Evolutionary conservation across 1,140 invertebrate genomes (phyloP).

Genomic region (Pseudomyrmex concolor): DNA sequence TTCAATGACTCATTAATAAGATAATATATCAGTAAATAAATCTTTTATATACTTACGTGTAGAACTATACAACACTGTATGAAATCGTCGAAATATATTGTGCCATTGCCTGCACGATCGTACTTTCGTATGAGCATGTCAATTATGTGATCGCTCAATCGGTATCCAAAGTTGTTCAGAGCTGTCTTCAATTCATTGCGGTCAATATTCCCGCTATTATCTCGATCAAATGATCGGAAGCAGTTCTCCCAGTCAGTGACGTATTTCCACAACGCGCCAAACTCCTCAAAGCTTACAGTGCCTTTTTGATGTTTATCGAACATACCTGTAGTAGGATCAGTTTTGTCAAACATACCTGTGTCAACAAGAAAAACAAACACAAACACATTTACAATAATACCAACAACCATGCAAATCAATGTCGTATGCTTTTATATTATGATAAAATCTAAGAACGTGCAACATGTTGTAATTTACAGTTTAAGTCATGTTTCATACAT

Average conservation of each 20-base stretch:
- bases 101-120: conserved; percentile 95
- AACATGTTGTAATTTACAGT: conserved; percentile 16
- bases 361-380: conserved; percentile 70
- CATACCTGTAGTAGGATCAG: conserved; percentile 91
- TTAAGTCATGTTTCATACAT: neutral
- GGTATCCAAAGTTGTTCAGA: conserved; percentile 96
- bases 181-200: conserved; percentile 95
- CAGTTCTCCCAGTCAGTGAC: conserved; percentile 99
- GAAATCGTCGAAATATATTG: conserved; percentile 99
- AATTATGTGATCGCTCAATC: conserved; percentile 94
- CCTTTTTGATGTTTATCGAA: conserved; percentile 97
- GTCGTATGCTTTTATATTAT: neutral
- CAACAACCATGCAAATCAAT: conserved; percentile 66
- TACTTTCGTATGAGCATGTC: conserved; percentile 95
- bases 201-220: conserved; percentile 98
- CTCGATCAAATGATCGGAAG: conserved; percentile 97
- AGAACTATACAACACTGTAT: conserved; percentile 98
- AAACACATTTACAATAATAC: conserved; percentile 56
- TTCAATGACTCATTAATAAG: neutral
- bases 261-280: conserved; percentile 98
- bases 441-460: neutral
- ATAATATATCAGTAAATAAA: conserved; percentile 1
- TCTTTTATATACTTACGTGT: conserved; percentile 90
- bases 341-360: conserved; percentile 83
- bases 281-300: conserved; percentile 97